Evolutionary conservation across 2,113 vertebrate genomes (phyloP), one percentile per base, ranked within the genome.

Genomic region (Platichthys flesus): DNA sequence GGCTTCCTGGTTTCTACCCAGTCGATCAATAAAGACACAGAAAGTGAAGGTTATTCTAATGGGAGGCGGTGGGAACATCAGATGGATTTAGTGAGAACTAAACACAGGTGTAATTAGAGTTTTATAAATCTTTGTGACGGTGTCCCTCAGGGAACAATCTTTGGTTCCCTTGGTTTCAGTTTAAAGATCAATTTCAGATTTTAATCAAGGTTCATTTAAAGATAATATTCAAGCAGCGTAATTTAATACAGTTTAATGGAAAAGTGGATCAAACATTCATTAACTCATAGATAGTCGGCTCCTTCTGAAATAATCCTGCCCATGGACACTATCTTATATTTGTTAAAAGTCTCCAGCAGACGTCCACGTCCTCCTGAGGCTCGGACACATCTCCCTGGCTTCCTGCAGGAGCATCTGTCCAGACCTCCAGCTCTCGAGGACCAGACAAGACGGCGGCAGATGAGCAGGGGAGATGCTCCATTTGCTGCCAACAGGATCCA

Each of bases 401-500:
- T 83, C 80, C 72, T 85, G 69, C 51, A 77, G 65, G 68, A 85
- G 83, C 89, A 89, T 87, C 87, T 86, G 80, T 78, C 67, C 60
- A 54, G 60, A 56, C 65, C 71, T 72, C 14, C 37, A 67, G 61
- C 56, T 70, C 74, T 88, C 54, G 12, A 87, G 76, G 85, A 88
- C 51, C 80, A 45, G 68, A n/a, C 76, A 76, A 80, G 81, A 89
- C 82, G 65, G 79, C 37, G 23, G 31, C 76, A 89, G 79, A 85
- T 77, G 84, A 83, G 66, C 21, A 21, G n/a, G 45, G 76, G 76
- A 73, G 87, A 90, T 67, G 85, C 82, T 85, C 78, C 85, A 89
- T 90, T 92, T 89, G 76, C 89, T 86, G 78, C 68, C 72, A 79
- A 57, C 56, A 45, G 75, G 79, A 91, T 90, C 76, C 72, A 90